Evolutionary conservation across 2,797 vertebrate species (phyloP).

Genomic region (Novumbra hubbsi): DNA sequence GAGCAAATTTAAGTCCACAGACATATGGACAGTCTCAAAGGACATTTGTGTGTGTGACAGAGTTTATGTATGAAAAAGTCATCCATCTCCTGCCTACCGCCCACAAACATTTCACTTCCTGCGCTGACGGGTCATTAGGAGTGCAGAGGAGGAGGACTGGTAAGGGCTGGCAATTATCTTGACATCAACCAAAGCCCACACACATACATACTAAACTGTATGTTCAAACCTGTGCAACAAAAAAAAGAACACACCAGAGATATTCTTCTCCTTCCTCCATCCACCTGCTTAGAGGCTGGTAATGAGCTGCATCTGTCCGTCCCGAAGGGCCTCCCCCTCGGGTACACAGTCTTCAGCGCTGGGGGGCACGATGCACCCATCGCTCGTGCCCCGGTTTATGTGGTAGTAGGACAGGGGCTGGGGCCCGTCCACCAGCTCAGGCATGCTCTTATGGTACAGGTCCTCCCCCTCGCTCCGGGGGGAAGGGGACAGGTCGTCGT

Average conservation of each 20-base stretch:
- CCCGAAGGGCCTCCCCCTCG: constrained; percentile 83
- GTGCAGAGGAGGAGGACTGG: constrained; percentile 39
- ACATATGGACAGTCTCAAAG: constrained; percentile 51
- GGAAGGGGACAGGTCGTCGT: constrained; percentile 84
- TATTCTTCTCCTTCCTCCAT: background rate
- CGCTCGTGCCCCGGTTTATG: constrained; percentile 90
- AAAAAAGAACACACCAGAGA: constrained; percentile 43
- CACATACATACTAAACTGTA: constrained; percentile 18
- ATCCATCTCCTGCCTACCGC: constrained; percentile 56
- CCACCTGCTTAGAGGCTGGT: constrained; percentile 88
- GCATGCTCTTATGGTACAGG: constrained; percentile 95
- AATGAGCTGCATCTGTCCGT: constrained; percentile 99
- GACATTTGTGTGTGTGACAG: constrained; percentile 51
- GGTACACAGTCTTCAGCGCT: constrained; percentile 84
- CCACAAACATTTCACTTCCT: constrained; percentile 56
- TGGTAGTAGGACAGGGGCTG: constrained; percentile 95
- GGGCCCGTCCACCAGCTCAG: constrained; percentile 87
- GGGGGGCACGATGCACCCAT: constrained; percentile 89
- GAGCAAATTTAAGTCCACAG: constrained; percentile 62
- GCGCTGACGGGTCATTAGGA: constrained; percentile 47
- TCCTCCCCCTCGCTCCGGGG: constrained; percentile 88
- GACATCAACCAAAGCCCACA: constrained; percentile 51
- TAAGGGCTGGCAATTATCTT: constrained; percentile 46
- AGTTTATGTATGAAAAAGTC: constrained; percentile 72
- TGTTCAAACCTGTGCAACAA: constrained; percentile 70